These are phyloP conservation scores for Sebastiscus albofasciatus DNA, from an alignment of 2,797 vertebrate genomes.

Conservation along the genomic window DNA sequence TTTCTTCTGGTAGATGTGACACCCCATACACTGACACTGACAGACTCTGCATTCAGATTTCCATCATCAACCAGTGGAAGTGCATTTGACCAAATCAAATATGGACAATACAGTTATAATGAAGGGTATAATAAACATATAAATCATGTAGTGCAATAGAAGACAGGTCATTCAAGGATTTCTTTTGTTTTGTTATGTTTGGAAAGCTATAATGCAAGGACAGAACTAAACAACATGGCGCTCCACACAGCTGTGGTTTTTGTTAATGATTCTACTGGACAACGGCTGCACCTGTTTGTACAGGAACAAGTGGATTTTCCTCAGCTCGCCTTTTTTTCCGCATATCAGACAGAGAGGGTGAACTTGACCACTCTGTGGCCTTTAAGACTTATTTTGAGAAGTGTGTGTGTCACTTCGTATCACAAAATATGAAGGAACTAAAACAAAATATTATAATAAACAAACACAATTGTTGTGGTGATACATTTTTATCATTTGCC, in stretches of 20 bases:
- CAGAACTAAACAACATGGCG: background rate
- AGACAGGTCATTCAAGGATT: background rate
- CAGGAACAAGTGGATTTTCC: background rate
- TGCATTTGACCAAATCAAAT: background rate
- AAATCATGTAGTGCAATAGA: background rate
- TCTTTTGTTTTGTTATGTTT: background rate
- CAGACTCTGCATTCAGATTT: background rate
- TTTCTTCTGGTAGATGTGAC: background rate
- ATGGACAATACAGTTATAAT: background rate
- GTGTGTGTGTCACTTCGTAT: background rate
- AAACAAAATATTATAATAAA: background rate
- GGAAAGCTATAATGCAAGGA: background rate
- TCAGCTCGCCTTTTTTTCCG: background rate
- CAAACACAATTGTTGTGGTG: background rate
- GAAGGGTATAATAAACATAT: background rate
- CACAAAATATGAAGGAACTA: slow-evolving; percentile 19
- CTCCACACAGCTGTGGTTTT: background rate
- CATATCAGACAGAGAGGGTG: background rate
- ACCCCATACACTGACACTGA: background rate
- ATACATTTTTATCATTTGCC: background rate
- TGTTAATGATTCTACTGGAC: background rate
- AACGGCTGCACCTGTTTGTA: background rate
- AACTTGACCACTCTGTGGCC: background rate
- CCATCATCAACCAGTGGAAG: background rate
- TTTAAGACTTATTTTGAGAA: background rate